phyloP scores from a whole-genome alignment of 2,797 vertebrate genomes.

The Ataeniobius toweri region DNA sequence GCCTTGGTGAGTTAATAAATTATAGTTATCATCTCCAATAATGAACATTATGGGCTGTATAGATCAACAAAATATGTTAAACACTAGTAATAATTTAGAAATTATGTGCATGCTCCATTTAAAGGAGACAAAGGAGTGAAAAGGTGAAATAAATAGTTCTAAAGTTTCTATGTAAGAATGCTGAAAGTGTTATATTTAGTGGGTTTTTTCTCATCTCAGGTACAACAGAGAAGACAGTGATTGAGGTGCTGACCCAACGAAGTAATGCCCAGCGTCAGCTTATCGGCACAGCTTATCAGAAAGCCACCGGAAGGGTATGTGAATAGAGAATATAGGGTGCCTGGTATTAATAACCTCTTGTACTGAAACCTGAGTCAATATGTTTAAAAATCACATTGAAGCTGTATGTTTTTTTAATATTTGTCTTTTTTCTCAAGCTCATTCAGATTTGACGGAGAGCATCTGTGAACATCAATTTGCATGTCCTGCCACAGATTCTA shows the following conservation, averaged over 20 bases:
- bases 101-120: background rate
- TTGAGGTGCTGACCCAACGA: conserved; percentile 83
- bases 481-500: background rate
- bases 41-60: background rate
- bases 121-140: background rate
- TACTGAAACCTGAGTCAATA: background rate
- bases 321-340: background rate
- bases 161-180: background rate
- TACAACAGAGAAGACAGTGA: conserved; percentile 83
- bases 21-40: background rate
- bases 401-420: background rate
- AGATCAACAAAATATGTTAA: conserved; percentile 7
- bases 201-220: conserved; percentile 59
- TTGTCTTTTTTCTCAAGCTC: background rate
- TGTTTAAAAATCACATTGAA: background rate
- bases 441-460: background rate
- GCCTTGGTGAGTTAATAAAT: conserved; percentile 78
- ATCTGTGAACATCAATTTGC: too few species aligned
- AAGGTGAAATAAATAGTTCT: background rate
- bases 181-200: background rate
- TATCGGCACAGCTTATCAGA: conserved; percentile 80
- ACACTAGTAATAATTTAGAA: background rate
- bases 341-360: background rate
- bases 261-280: conserved; percentile 84
- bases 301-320: conserved; percentile 78